A percentile compares a stretch with the other conserved stretches of the same genome.
phyloP scores from a whole-genome alignment of 2,113 vertebrate species.

The Gopherus evgoodei region DNA sequence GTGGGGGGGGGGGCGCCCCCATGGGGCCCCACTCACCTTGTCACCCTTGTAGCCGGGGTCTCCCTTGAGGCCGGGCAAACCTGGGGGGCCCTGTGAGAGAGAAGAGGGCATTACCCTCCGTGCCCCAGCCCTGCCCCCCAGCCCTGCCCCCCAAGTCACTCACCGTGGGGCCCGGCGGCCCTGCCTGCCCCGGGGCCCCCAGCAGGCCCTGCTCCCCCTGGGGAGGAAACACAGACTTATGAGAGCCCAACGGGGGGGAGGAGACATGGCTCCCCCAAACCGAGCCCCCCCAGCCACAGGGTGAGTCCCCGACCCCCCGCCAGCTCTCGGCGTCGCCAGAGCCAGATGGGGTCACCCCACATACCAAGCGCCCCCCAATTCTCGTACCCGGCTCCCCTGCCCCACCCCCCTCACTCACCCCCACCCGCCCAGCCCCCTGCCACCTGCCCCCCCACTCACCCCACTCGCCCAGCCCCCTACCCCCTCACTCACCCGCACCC shows the following conservation, averaged over 20 bases:
- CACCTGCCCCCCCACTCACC: no score
- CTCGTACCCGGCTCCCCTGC: no score
- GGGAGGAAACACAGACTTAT: background rate
- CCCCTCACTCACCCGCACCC: no score
- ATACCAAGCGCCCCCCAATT: no score
- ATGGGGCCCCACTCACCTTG: conserved; percentile 79
- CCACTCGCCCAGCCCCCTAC: no score
- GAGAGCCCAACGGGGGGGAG: background rate
- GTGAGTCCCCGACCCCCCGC: background rate
- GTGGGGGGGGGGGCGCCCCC: fast-evolving
- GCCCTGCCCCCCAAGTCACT: conserved; percentile 83
- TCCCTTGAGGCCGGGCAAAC: conserved; percentile 91
- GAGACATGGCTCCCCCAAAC: fast-evolving
- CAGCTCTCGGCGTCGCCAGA: background rate
- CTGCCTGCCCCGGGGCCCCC: conserved; percentile 87
- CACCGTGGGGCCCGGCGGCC: conserved; percentile 92
- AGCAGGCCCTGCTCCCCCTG: conserved; percentile 92
- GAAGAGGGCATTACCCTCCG: fast-evolving
- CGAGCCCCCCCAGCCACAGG: no score
- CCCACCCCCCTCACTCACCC: no score
- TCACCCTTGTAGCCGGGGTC: conserved; percentile 89
- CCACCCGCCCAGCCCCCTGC: no score
- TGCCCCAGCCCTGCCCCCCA: background rate
- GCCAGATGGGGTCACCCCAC: background rate
- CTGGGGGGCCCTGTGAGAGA: conserved; percentile 85